Percentiles rank a stretch among this genome's conserved stretches.
phyloP scores from a whole-genome alignment of 2,888 invertebrate genomes.

The Gryllus longicercus region DNA sequence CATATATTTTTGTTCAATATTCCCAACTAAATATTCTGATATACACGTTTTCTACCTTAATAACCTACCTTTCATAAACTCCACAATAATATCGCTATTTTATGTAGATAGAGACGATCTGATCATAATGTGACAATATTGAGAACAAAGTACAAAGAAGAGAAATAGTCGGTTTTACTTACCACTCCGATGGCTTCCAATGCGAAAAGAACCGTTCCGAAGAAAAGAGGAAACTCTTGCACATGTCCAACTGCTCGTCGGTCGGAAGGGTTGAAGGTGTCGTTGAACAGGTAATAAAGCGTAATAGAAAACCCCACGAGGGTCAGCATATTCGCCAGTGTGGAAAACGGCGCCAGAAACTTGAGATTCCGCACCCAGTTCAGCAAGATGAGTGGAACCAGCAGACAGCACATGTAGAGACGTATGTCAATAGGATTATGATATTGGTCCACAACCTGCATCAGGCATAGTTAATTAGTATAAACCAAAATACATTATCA shows the following conservation, averaged over 20 bases:
- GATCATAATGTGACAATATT: no score
- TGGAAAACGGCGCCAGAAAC: slow-evolving; percentile 83
- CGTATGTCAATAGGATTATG: slow-evolving; percentile 47
- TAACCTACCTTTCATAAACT: no score
- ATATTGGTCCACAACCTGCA: slow-evolving; percentile 50
- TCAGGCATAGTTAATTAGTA: background rate
- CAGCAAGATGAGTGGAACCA: slow-evolving; percentile 62
- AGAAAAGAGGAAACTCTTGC: slow-evolving; percentile 80
- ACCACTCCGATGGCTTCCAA: slow-evolving; percentile 92
- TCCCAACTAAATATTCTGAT: no score
- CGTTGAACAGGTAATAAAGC: slow-evolving; percentile 77
- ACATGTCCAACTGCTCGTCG: slow-evolving; percentile 62
- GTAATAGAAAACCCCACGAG: slow-evolving; percentile 80
- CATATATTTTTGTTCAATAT: no score
- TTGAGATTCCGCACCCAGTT: slow-evolving; percentile 83
- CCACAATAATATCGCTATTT: no score
- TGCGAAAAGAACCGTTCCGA: slow-evolving; percentile 93
- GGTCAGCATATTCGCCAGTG: slow-evolving; percentile 82
- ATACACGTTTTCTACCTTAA: no score
- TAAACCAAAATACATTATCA: background rate
- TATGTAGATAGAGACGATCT: no score
- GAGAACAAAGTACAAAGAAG: no score
- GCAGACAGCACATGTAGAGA: slow-evolving; percentile 42
- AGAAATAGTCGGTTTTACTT: slow-evolving; percentile 45
- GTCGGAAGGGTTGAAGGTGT: slow-evolving; percentile 61